Evolutionary conservation across 2,888 invertebrate species (phyloP), one percentile per base, ranked within the genome.

Genomic region (Panorpa germanica): DNA sequence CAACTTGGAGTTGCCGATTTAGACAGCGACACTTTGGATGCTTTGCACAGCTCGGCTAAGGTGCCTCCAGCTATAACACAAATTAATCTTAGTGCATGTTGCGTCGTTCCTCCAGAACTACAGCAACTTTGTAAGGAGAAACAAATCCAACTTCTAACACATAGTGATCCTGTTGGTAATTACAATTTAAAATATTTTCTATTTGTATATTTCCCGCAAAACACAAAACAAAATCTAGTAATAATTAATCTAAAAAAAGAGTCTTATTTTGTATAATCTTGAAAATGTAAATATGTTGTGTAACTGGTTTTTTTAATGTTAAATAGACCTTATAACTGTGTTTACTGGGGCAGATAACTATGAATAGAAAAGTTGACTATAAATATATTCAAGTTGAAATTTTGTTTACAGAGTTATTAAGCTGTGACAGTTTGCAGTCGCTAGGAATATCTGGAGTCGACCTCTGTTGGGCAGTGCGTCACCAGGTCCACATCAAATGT

Each of bases 141-240:
- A 44, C 83, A 86, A 45, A 77, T 98, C 36, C 90, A 91, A 48
- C 58, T 98, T 21, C 61, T 96, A 14, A 96, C 95, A 1, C 96
- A 98, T 50, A 88, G 82, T 44, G 96, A 98, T 54, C 86, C 91
- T 1, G 70, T 70, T 47, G 78, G 86, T 86, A 55, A 58, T 52
- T 45, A 34, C 29, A 6, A 26, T 16, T 16, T 21, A 21, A 15
- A 25, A 23, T 32, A 14, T 15, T 34, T 35, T 19, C 24, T 29
- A 16, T 15, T 19, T 33, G 17, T 31, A 32, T 26, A 37, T 34
- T 29, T 29, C 9, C 16, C 29, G 22, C 10, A 6, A 5, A 16
- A 25, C 12, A 13, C 6, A 8, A 5, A 16, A 12, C 24, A 29
- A 15, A 2, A 23, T 23, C 9, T 14, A 3, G 4, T 13, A 10